Conservation (phyloP, 2,113 vertebrate species). For the Campylomormyrus tamandua region DNA sequence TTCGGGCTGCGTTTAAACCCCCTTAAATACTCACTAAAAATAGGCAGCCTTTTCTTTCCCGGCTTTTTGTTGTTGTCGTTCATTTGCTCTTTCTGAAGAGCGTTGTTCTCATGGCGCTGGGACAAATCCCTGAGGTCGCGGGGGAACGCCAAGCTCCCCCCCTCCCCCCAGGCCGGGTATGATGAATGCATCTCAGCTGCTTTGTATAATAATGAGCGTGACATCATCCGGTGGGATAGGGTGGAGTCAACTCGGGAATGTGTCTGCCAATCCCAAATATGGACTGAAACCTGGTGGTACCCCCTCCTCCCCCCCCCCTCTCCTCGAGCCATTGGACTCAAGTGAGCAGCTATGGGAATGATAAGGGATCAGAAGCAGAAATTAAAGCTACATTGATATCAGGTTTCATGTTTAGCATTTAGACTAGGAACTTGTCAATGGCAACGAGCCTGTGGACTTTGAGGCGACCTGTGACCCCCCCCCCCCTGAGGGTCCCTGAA, state of each 20-base stretch:
- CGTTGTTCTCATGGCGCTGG: neutral
- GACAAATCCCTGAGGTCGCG: neutral
- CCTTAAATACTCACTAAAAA: slow-evolving; percentile 39
- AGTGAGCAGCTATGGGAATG: neutral
- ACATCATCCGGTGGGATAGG: neutral
- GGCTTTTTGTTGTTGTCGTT: neutral
- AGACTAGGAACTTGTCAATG: neutral
- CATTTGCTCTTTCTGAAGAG: neutral
- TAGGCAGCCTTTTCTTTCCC: slow-evolving; percentile 5
- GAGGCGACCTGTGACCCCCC: neutral
- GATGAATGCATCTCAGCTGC: neutral
- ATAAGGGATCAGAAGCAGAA: neutral
- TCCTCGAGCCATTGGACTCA: neutral
- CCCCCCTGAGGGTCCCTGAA: neutral
- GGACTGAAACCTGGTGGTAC: neutral
- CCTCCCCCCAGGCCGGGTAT: neutral
- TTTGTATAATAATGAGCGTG: neutral
- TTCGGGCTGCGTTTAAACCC: slow-evolving; percentile 29
- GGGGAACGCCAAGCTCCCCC: neutral
- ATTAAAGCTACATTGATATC: neutral
- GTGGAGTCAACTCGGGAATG: neutral
- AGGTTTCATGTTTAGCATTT: neutral
- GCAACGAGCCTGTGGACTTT: neutral
- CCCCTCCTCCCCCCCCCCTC: too few relatives aligned
- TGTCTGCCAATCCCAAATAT: neutral